Evolutionary conservation across 2,113 vertebrate species (phyloP).

Genomic region (Mugil cephalus): DNA sequence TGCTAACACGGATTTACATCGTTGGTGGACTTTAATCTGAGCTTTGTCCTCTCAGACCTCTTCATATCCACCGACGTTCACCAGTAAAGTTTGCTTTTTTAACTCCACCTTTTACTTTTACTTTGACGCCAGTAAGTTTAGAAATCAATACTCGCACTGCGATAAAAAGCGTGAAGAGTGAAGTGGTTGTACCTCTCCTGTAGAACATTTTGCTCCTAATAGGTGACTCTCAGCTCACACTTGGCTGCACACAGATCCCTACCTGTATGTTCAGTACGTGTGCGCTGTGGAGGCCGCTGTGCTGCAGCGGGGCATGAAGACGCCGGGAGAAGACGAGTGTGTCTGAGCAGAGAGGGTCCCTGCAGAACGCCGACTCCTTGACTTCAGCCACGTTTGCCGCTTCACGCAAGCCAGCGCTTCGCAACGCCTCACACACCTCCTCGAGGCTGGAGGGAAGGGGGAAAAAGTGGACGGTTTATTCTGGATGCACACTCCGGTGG

Average conservation of each 20-base stretch:
- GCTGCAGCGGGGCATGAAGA: constrained; percentile 81
- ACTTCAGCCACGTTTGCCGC: constrained; percentile 80
- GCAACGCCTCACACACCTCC: constrained; percentile 83
- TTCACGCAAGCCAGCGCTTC: constrained; percentile 79
- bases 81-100: not conserved
- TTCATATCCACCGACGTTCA: not conserved
- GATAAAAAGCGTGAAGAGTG: not conserved
- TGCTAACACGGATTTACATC: not conserved
- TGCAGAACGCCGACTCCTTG: constrained; percentile 80
- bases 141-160: not conserved
- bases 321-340: constrained; percentile 88
- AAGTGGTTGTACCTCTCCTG: not conserved
- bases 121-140: not conserved
- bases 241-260: constrained; percentile 25
- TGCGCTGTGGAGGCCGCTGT: constrained; percentile 80
- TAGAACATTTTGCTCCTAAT: too few relatives aligned
- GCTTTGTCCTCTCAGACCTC: not conserved
- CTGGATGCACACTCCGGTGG: not conserved
- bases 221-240: not conserved
- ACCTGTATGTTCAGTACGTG: constrained; percentile 90
- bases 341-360: constrained; percentile 89
- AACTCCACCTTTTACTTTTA: not conserved
- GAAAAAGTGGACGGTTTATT: not conserved
- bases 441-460: constrained; percentile 80
- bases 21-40: not conserved